Percentiles rank a stretch among this genome's conserved stretches.
Conservation (phyloP, 1,140 invertebrate genomes). For the Drosophila tani region DNA sequence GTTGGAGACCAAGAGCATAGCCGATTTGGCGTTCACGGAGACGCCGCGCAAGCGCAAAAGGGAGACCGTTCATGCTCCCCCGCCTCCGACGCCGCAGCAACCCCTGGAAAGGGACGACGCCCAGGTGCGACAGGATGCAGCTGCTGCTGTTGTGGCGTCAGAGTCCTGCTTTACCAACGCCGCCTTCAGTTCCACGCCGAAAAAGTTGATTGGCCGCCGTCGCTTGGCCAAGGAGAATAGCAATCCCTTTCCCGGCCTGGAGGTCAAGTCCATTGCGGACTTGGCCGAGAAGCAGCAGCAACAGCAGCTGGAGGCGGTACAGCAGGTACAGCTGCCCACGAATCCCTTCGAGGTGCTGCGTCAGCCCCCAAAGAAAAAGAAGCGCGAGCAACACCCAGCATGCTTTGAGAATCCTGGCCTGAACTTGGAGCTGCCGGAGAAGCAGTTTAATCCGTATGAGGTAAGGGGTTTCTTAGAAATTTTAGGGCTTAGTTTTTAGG, state of each 20-base stretch:
- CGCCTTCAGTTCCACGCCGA: constrained; percentile 81
- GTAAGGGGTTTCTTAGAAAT: constrained; percentile 22
- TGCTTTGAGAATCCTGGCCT: constrained; percentile 84
- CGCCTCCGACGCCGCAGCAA: constrained; percentile 24
- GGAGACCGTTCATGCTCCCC: constrained; percentile 35
- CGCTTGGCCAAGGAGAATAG: constrained; percentile 57
- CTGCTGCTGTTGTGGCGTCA: constrained; percentile 27
- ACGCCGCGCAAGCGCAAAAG: constrained; percentile 81
- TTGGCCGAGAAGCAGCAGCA: constrained; percentile 33
- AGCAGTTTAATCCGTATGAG: constrained; percentile 83
- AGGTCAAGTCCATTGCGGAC: constrained; percentile 80
- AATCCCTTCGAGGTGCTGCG: constrained; percentile 83
- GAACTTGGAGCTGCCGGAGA: constrained; percentile 80
- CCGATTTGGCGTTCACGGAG: constrained; percentile 61
- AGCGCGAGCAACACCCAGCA: constrained; percentile 57
- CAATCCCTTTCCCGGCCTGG: constrained; percentile 65
- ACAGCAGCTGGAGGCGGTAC: constrained; percentile 10
- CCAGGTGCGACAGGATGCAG: constrained; percentile 40
- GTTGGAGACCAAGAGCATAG: constrained; percentile 72
- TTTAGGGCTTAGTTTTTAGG: too few species aligned
- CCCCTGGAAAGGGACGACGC: constrained; percentile 25
- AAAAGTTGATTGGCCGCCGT: constrained; percentile 64
- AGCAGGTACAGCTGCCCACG: constrained; percentile 7
- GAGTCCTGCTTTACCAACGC: constrained; percentile 78
- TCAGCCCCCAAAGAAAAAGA: constrained; percentile 82